A percentile compares a stretch with the other conserved stretches of the same genome.
Conservation (phyloP, 2,797 vertebrate genomes). For the Acipenser ruthenus region DNA sequence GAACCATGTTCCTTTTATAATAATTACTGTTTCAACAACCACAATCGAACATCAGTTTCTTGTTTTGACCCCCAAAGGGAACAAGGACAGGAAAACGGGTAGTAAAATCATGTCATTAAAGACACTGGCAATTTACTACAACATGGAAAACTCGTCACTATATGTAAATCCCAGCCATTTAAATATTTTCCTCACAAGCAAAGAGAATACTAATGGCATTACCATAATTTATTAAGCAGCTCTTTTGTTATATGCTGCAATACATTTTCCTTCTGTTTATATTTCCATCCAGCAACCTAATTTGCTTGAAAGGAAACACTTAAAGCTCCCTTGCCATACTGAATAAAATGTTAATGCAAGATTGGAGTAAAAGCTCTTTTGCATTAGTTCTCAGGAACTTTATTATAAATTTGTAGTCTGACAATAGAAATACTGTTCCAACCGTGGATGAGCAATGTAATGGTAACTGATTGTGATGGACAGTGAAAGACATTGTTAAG, state of each 20-base stretch:
- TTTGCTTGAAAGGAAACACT: constrained; percentile 69
- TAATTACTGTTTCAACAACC: constrained; percentile 23
- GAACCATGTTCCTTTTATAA: too few relatives aligned
- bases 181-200: constrained; percentile 47
- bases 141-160: constrained; percentile 31
- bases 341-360: constrained; percentile 72
- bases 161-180: constrained; percentile 48
- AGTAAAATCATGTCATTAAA: constrained; percentile 29
- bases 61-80: constrained; percentile 24
- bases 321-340: constrained; percentile 61
- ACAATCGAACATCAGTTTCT: constrained; percentile 34
- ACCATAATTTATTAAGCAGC: constrained; percentile 69
- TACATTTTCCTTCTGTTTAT: constrained; percentile 57
- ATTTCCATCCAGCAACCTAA: constrained; percentile 62
- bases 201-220: constrained; percentile 50
- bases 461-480: constrained; percentile 56
- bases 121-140: constrained; percentile 35
- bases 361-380: constrained; percentile 61
- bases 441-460: constrained; percentile 43
- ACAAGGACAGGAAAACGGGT: constrained; percentile 22
- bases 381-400: constrained; percentile 65
- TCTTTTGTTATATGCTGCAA: constrained; percentile 61
- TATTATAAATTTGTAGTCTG: constrained; percentile 66
- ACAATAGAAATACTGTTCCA: constrained; percentile 52
- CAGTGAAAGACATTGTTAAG: constrained; percentile 52